Evolutionary conservation across 2,888 invertebrate species (phyloP).

Genomic region (Barypeithes pellucidus): DNA sequence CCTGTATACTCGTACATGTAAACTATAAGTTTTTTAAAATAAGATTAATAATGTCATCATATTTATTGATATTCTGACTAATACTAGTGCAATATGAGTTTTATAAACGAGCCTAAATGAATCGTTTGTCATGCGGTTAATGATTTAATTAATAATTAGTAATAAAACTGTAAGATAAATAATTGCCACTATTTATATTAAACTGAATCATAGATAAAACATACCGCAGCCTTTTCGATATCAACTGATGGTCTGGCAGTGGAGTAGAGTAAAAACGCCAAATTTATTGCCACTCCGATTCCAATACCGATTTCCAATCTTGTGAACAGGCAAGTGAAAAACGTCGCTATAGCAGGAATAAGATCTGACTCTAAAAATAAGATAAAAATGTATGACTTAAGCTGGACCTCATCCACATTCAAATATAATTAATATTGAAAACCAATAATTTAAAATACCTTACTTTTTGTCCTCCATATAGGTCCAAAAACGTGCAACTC

Average conservation of each 20-base stretch:
- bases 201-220: slow-evolving; percentile 56
- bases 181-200: background rate
- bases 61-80: too few relatives aligned
- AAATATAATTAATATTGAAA: too few relatives aligned
- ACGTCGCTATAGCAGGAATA: slow-evolving; percentile 78
- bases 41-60: too few relatives aligned
- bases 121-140: too few relatives aligned
- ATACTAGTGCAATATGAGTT: too few relatives aligned
- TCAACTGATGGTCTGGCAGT: slow-evolving; percentile 77
- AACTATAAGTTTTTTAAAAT: too few relatives aligned
- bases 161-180: slow-evolving; percentile 8
- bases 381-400: too few relatives aligned
- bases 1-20: too few relatives aligned
- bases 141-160: slow-evolving; percentile 10
- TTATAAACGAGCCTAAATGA: too few relatives aligned
- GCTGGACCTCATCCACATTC: too few relatives aligned
- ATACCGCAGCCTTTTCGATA: slow-evolving; percentile 75
- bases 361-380: slow-evolving; percentile 77
- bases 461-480: slow-evolving; percentile 80
- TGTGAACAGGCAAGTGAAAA: slow-evolving; percentile 77
- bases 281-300: slow-evolving; percentile 77
- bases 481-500: slow-evolving; percentile 77
- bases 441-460: slow-evolving; percentile 55
- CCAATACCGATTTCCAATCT: slow-evolving; percentile 80
- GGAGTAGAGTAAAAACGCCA: slow-evolving; percentile 76